phyloP scores from a whole-genome alignment of 1,140 invertebrate genomes.

The Eriocheir sinensis region DNA sequence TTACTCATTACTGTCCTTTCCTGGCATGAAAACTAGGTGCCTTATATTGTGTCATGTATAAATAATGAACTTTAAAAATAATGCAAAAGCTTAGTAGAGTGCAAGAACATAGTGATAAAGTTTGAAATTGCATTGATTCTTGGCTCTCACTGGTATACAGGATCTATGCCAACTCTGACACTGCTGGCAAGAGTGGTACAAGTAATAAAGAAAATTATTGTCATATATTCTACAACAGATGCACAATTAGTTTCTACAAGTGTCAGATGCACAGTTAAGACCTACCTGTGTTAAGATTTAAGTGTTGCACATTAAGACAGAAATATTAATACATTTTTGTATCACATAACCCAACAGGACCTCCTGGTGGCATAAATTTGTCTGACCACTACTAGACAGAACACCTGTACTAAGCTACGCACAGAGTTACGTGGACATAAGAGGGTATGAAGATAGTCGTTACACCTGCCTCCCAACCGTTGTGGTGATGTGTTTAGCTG shows the following conservation, averaged over 20 bases:
- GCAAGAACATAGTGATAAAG: neutral
- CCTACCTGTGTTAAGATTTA: neutral
- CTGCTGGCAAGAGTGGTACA: neutral
- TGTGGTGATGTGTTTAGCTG: neutral
- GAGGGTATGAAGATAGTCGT: neutral
- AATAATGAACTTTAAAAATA: neutral
- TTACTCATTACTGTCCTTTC: conserved; percentile 53
- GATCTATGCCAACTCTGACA: neutral
- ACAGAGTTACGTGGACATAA: neutral
- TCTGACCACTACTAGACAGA: conserved; percentile 7
- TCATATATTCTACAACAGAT: neutral
- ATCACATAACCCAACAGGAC: neutral
- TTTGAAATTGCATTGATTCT: neutral
- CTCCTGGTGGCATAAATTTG: neutral
- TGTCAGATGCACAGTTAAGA: neutral
- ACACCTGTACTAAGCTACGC: neutral
- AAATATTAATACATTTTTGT: conserved; percentile 15
- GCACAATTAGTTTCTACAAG: neutral
- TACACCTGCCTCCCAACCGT: neutral
- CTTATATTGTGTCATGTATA: neutral
- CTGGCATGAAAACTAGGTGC: neutral
- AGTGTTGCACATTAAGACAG: neutral
- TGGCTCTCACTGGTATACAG: neutral
- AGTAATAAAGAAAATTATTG: neutral
- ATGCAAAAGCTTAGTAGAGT: neutral